Evolutionary conservation across 1,140 invertebrate species (phyloP), one percentile per base, ranked within the genome.

Genomic region (Rhopalosiphum maidis): DNA sequence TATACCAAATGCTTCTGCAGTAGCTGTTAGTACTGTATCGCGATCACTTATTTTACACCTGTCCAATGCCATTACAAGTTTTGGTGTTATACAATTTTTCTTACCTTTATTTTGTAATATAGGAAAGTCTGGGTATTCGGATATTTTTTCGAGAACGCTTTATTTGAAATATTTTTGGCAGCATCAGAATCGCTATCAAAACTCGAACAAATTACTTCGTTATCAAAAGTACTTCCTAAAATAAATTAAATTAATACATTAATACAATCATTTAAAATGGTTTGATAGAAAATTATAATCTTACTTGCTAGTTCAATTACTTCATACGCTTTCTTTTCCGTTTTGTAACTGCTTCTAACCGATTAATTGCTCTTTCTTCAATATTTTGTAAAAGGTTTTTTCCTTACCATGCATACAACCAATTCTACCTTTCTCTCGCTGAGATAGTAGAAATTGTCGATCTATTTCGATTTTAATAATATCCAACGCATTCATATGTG

Each of bases 301-400:
- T 82, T 82, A 82, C 77, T 85, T 43, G 37, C 22, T 85, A 18
- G 41, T 85, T 85, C 22, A 41, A 43, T 85, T 43, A 43, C 41
- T 43, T 6, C 6, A 85, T 85, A 85, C 43, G 41, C 83, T 85
- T 41, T 25, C 6, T 85, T 85, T 85, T 85, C 43, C 37, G 6
- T 85, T 85, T 85, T 25, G 23, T 85, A 43, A 85, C 83, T 85
- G 83, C 83, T 85, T 85, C 41, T 6, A 43, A 43, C 83, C 23
- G 83, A 85, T 15, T 85, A 0, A 23, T 43, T 41, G 41, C 37
- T 85, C 37, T 88, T 46, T 88, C 46, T 88, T 88, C 86, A 51
- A 30, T 88, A 51, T 51, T 88, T 35, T 88, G 86, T 88, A 88
- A 88, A 35, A 51, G 51, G n/a, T n/a, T 48, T 30, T 87, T 30